A percentile compares a stretch with the other conserved stretches of the same genome.
These are phyloP conservation scores for Calephelis nemesis DNA, from an alignment of 1,140 invertebrate genomes.

Conservation along the genomic window DNA sequence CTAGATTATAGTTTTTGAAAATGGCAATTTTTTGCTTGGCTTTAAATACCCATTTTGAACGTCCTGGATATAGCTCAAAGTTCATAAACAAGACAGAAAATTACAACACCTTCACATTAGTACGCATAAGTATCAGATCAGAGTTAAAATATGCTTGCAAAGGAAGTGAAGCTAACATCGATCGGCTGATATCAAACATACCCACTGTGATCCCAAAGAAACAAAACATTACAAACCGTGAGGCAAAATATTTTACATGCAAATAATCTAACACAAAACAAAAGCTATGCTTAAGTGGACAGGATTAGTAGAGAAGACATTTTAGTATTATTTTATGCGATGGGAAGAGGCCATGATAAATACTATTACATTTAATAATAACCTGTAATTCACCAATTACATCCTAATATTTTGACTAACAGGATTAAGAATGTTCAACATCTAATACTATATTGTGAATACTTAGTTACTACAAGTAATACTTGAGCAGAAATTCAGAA, in stretches of 20 bases:
- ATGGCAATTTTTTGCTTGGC: no score
- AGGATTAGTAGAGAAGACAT: constrained; percentile 42
- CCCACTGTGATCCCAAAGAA: constrained; percentile 43
- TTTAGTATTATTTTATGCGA: constrained; percentile 41
- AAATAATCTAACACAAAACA: constrained; percentile 59
- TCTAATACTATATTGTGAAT: no score
- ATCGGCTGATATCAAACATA: constrained; percentile 37
- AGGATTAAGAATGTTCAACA: background rate
- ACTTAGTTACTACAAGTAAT: background rate
- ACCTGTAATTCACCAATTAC: constrained; percentile 26
- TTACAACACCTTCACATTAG: constrained; percentile 8
- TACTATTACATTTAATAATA: constrained; percentile 1
- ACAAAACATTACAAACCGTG: constrained; percentile 43
- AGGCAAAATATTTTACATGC: constrained; percentile 75
- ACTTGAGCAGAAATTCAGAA: constrained; percentile 7
- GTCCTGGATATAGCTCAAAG: background rate
- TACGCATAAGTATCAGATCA: background rate
- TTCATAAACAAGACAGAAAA: background rate
- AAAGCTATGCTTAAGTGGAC: constrained; percentile 63
- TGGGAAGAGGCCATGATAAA: constrained; percentile 62
- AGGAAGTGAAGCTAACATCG: constrained; percentile 30
- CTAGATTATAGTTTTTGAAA: no score
- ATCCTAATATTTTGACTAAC: constrained; percentile 25
- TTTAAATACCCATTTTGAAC: no score
- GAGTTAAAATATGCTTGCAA: constrained; percentile 5